Base-by-base conservation (phyloP, 2,797 vertebrate genomes). In the Poeciliopsis turneri region DNA sequence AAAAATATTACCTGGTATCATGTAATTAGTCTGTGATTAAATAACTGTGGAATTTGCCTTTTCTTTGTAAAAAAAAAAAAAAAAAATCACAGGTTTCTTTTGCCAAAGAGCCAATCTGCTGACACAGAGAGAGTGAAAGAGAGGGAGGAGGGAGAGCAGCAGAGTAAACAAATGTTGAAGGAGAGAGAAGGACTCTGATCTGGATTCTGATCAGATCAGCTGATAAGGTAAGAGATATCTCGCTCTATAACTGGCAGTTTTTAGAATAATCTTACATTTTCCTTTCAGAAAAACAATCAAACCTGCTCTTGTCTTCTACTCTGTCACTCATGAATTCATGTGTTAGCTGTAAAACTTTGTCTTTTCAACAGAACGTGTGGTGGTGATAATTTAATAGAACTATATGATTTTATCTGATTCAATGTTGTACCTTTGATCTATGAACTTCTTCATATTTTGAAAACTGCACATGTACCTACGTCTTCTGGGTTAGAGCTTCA, bases 221-320 rank as follows among this genome's bases (percentile, higher is more conserved):
- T 90, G 90, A 87, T 80, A 90, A 95, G 95, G 95, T 96, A 96
- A 93, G 94, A 92, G 78, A 88, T 88, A 71, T 79, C 70, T 82
- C 68, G 16, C 64, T 86, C 57, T 86, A 70, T 81, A 10, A 72
- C 78, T 66, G 72, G 23, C 13, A 74, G 18, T 74, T 43, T 77
- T 55, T 77, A 39, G 3, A 10, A 53, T 75, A 61, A 25, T 74
- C 77, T 76, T 45, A 16, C 2, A 68, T 77, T 76, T 41, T 20
- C 8, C 51, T 36, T 2, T 25, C 4, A 30, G 28, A 9, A n/a
- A 7, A 30, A 76, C 45, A 47, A 30, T 12, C 33, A 1, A 36
- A 45, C 10, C 2, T 57, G 46, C 18, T 70, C 59, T 28, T 45
- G 23, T 15, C 10, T 25, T 84, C 59, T 23, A 30, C 30, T 46